Evolutionary conservation across 2,113 vertebrate genomes (phyloP), one percentile per base, ranked within the genome.

Genomic region (Phylloscopus whistleri): DNA sequence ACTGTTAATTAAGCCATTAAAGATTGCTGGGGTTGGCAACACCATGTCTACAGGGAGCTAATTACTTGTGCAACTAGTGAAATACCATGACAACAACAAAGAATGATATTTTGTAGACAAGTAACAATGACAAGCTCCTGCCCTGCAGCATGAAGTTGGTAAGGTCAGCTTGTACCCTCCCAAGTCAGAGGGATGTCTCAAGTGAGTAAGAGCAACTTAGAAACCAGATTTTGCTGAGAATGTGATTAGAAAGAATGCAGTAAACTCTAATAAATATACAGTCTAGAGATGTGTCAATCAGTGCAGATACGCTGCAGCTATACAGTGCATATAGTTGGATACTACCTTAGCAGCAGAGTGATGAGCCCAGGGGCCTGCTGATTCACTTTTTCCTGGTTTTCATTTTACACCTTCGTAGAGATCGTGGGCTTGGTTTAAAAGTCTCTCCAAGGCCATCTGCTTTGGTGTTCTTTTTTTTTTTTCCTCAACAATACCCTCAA

Each of bases 61-160:
- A 89, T 97, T 97, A 92, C 66, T 87, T 9, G 16, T 87, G 78
- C 56, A 53, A 89, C 56, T 93, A 84, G 77, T 89, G 72, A 94
- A 94, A 91, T 84, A 81, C 89, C 87, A 89, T 78, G 89, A 90
- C 91, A 96, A 94, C 92, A 93, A 88, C 43, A 88, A 63, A 67
- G 58, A 85, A 44, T 0, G 16, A 81, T 55, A 56, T 90, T 78
- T 95, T 89, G 49, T 74, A 78, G 91, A 78, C 69, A 64, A 60
- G 56, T 60, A 81, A 27, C 9, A 48, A 52, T 27, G 60, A 89
- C 48, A 89, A 94, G 37, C 52, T 92, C 44, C 35, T 87, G 73
- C 89, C 91, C 74, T 75, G 52, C 46, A 94, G 94, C 64, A 18
- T 52, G 73, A 31, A 31, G 26, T 67, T 78, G 41, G 52, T 64